phyloP scores from a whole-genome alignment of 2,888 invertebrate genomes.

The Callyntrura sp. region DNA sequence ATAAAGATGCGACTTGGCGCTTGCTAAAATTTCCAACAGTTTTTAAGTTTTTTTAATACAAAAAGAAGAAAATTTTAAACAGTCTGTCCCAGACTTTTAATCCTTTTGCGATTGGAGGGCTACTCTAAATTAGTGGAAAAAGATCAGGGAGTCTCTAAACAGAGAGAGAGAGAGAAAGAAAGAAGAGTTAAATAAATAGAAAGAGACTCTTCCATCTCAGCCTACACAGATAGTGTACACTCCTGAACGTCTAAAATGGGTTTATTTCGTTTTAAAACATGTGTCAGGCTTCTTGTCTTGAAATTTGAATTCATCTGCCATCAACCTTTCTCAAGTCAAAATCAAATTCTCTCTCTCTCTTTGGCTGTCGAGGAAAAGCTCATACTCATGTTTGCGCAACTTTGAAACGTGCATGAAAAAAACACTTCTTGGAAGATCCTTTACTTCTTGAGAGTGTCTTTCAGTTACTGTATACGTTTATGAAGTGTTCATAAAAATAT shows the following conservation, averaged over 20 bases:
- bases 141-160: too few relatives aligned
- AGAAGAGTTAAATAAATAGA: slow-evolving; percentile 27
- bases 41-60: too few relatives aligned
- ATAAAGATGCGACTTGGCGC: not conserved
- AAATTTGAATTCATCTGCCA: slow-evolving; percentile 73
- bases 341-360: slow-evolving; percentile 61
- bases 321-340: slow-evolving; percentile 69
- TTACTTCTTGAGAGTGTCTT: slow-evolving; percentile 70
- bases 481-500: slow-evolving; percentile 6
- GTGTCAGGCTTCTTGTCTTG: slow-evolving; percentile 67
- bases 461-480: slow-evolving; percentile 40
- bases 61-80: too few relatives aligned
- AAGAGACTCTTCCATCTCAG: not conserved
- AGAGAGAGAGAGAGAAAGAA: too few relatives aligned
- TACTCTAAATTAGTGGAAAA: too few relatives aligned
- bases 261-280: slow-evolving; percentile 47
- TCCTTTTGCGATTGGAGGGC: too few relatives aligned
- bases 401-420: slow-evolving; percentile 43
- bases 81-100: too few relatives aligned
- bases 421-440: slow-evolving; percentile 34
- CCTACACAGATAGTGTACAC: slow-evolving; percentile 19
- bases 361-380: not conserved
- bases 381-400: not conserved
- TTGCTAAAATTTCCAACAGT: too few relatives aligned
- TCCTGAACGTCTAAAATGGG: slow-evolving; percentile 17